These are phyloP conservation scores for Epinephelus cyanopodus DNA, from an alignment of 2,113 vertebrate genomes.

Conservation along the genomic window DNA sequence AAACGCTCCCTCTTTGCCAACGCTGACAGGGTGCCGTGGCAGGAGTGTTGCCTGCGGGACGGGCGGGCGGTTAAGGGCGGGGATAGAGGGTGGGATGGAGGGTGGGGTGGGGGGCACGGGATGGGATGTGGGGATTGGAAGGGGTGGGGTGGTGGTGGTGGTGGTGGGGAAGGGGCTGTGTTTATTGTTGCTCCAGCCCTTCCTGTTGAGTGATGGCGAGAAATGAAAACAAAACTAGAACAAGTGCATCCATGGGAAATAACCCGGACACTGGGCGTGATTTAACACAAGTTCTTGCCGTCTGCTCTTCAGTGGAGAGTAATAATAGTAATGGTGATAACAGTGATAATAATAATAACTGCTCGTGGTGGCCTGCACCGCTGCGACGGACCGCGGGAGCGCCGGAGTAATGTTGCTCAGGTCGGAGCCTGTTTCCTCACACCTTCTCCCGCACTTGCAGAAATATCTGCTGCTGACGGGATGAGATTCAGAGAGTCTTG, in stretches of 20 bases:
- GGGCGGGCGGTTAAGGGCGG: constrained; percentile 70
- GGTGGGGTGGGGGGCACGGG: background rate
- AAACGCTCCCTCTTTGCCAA: constrained; percentile 38
- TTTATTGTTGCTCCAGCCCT: constrained; percentile 71
- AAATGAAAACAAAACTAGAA: constrained; percentile 68
- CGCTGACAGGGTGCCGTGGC: constrained; percentile 23
- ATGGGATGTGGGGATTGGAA: background rate
- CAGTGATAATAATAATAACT: constrained; percentile 13
- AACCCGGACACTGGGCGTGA: constrained; percentile 31
- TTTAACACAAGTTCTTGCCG: constrained; percentile 45
- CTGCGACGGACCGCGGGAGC: constrained; percentile 55
- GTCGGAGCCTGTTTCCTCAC: background rate
- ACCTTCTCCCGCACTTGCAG: constrained; percentile 27
- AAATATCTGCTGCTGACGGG: constrained; percentile 29
- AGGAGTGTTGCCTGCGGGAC: constrained; percentile 69
- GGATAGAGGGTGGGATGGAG: constrained; percentile 47
- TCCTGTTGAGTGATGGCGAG: constrained; percentile 63
- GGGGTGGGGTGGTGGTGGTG: background rate
- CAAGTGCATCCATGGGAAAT: constrained; percentile 52
- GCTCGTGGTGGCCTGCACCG: constrained; percentile 41
- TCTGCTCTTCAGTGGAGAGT: constrained; percentile 6
- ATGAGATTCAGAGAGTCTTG: constrained; percentile 30
- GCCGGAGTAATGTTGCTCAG: background rate
- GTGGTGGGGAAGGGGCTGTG: constrained; percentile 24
- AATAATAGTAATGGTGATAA: constrained; percentile 1